Base-by-base conservation (phyloP, 1,140 invertebrate genomes). In the Trypoxylus dichotomus region DNA sequence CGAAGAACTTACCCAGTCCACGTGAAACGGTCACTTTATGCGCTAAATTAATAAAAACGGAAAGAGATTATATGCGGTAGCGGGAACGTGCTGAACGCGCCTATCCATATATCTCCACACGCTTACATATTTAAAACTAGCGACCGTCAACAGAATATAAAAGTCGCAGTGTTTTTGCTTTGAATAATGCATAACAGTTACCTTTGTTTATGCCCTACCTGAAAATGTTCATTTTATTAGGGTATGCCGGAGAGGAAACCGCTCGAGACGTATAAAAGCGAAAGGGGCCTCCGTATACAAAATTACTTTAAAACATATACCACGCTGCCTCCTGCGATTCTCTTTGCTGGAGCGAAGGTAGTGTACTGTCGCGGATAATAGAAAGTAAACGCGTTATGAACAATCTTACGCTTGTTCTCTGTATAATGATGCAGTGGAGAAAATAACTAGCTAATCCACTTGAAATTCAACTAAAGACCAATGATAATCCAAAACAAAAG, bases 181-280 rank as follows among this genome's bases (percentile, higher is more conserved):
- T 54, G 47, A 54, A 54, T 54, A 54, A 54, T 54, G 19, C 47
- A 54, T 54, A 54, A 54, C 47, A 54, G 47, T 54, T 54, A 54
- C 47, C 47, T 54, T 54, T 54, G 47, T 54, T 54, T 54, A 54
- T 54, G 47, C 19, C 47, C 47, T 54, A 54, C 47, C 47, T 54
- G 47, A 54, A 54, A 54, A 54, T 54, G 47, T 54, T 54, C 47
- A 54, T 54, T 54, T 54, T 54, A 54, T 54, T 54, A 54, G 47
- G 47, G 47, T 54, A 54, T 54, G 19, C 47, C 19, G 19, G 47
- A n/a, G 47, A 19, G 47, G 47, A 54, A 54, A 15, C 15, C 47
- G 15, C 47, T 19, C 47, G 47, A 54, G 47, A 54, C 47, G 47
- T 54, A 54, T 54, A 54, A 54, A 54, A 54, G 47, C 47, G 47